A percentile compares a stretch with the other conserved stretches of the same genome.
phyloP scores from a whole-genome alignment of 2,113 vertebrate genomes.

The human (Homo sapiens) region GRCh38 chr2:172732501-172733000 shows the following conservation, averaged over 20 bases:
- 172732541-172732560: slow-evolving; percentile 23
- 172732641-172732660: background rate
- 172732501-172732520: slow-evolving; percentile 16
- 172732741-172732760: background rate
- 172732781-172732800: background rate
- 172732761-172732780: background rate
- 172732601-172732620: background rate
- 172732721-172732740: background rate
- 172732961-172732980: background rate
- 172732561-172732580: background rate
- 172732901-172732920: background rate
- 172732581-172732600: background rate
- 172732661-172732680: background rate
- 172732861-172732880: background rate
- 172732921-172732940: background rate
- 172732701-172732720: background rate
- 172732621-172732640: slow-evolving; percentile 8
- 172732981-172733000: background rate
- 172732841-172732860: slow-evolving; percentile 39
- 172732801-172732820: background rate
- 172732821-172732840: slow-evolving; percentile 12
- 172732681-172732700: background rate
- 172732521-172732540: background rate
- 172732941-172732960: background rate
- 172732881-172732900: background rate